Evolutionary conservation across 30 jellyfish, hydroid and myxozoan species (phyloP), one percentile per base, ranked within the genome.

Genomic region (Rhopilema esculentum): DNA sequence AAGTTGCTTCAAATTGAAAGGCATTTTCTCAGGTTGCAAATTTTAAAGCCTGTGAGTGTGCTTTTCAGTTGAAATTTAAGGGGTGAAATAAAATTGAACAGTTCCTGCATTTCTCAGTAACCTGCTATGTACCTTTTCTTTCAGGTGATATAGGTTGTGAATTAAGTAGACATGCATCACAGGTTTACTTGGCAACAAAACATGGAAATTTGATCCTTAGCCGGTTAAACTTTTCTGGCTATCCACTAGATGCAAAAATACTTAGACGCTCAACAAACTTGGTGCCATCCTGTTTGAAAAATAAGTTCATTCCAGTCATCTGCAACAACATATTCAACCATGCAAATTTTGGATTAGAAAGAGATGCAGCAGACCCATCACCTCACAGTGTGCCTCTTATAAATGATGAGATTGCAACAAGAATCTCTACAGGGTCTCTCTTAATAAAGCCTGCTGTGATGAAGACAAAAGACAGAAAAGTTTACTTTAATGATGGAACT

Each of bases 131-230:
- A n/a, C 57, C 20, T 48, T 27, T 68, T 75, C 19, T 80, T 71
- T 20, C 89, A 89, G 97, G 93, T 62, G 97, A 89, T 66, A 89
- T 89, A 25, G 49, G 90, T 40, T 33, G 79, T 72, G 97, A 89
- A 57, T 87, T 89, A 62, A 81, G 97, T 77, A 71, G 93, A 20
- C 90, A 81, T 89, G 93, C 93, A 72, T 24, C 57, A 9, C 81
- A 89, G 30, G 90, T 82, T 16, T 81, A 49, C 22, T 20, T 81
- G 26, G 74, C 91, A 40, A 81, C 97, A 28, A 82, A 77, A 49
- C 92, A 89, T 66, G 97, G 93, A 8, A 32, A 88, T 49, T 81
- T 80, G 61, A 49, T 66, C 7, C 9, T 71, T 8, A 66, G 83
- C 62, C 94, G 97, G 8, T 17, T 82, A 15, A 8, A 22, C 20